Evolutionary conservation across 2,888 invertebrate species (phyloP).

Genomic region (Sthenelais limicola): DNA sequence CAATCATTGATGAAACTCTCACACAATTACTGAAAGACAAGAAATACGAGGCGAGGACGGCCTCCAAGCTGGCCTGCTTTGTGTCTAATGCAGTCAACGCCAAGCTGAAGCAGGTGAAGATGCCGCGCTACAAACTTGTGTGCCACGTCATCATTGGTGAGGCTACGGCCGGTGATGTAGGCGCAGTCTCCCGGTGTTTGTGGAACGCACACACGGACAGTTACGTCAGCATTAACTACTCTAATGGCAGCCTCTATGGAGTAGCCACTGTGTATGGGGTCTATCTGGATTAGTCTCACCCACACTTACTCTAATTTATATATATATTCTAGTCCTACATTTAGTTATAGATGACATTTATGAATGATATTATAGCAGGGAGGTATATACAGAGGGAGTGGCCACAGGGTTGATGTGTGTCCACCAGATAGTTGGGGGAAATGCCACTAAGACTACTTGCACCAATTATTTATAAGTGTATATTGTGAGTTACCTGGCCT

Average conservation of each 20-base stretch:
- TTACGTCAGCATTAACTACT: conserved; percentile 3
- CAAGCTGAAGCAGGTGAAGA: conserved; percentile 7
- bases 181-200: conserved; percentile 14
- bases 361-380: too few species aligned
- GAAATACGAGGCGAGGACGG: not conserved
- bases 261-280: conserved; percentile 13
- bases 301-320: too few species aligned
- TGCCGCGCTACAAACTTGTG: conserved; percentile 24
- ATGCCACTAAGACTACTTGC: too few species aligned
- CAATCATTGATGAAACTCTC: not conserved
- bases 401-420: too few species aligned
- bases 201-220: conserved; percentile 19
- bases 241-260: conserved; percentile 3
- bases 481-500: too few species aligned
- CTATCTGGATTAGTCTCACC: conserved; percentile 23
- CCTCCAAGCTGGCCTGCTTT: not conserved
- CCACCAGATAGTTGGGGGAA: too few species aligned
- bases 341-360: too few species aligned
- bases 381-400: too few species aligned
- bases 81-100: not conserved
- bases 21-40: not conserved
- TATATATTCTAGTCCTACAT: too few species aligned
- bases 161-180: not conserved
- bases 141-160: conserved; percentile 18
- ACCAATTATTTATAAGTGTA: too few species aligned